phyloP scores from a whole-genome alignment of 2,113 vertebrate genomes.

The Atractosteus spatula region DNA sequence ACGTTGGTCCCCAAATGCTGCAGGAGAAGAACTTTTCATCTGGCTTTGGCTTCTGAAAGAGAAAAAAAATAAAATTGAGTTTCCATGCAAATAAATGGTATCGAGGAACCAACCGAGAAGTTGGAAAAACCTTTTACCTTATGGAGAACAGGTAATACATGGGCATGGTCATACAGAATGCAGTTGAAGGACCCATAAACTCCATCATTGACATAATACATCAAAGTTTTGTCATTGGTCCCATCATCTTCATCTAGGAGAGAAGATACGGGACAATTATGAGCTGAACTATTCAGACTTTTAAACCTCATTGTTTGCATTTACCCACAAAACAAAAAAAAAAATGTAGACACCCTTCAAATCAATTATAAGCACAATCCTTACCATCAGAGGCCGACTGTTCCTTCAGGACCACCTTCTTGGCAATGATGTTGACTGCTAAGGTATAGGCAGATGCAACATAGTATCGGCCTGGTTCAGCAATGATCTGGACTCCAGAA shows the following conservation, averaged over 20 bases:
- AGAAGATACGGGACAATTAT: not conserved
- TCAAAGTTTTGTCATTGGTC: slow-evolving; percentile 77
- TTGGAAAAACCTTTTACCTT: slow-evolving; percentile 68
- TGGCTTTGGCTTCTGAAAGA: slow-evolving; percentile 80
- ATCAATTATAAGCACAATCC: no score
- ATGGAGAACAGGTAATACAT: slow-evolving; percentile 81
- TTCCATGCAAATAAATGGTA: not conserved
- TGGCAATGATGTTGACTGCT: slow-evolving; percentile 94
- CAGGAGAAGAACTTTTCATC: slow-evolving; percentile 84
- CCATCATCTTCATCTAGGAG: slow-evolving; percentile 84
- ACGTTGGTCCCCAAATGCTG: slow-evolving; percentile 96
- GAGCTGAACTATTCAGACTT: no score
- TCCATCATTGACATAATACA: slow-evolving; percentile 97
- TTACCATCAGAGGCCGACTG: slow-evolving; percentile 78
- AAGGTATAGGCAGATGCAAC: slow-evolving; percentile 92
- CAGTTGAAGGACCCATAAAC: slow-evolving; percentile 98
- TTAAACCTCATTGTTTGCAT: no score
- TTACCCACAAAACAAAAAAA: no score
- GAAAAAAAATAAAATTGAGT: not conserved
- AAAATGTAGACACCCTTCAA: no score
- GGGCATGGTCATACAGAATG: slow-evolving; percentile 91
- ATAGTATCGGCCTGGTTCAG: slow-evolving; percentile 93
- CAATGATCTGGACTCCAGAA: slow-evolving; percentile 79
- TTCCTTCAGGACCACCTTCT: slow-evolving; percentile 86
- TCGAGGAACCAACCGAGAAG: not conserved